These are phyloP conservation scores for Triplophysa yarkandensis DNA, from an alignment of 2,797 vertebrate genomes.

Conservation along the genomic window DNA sequence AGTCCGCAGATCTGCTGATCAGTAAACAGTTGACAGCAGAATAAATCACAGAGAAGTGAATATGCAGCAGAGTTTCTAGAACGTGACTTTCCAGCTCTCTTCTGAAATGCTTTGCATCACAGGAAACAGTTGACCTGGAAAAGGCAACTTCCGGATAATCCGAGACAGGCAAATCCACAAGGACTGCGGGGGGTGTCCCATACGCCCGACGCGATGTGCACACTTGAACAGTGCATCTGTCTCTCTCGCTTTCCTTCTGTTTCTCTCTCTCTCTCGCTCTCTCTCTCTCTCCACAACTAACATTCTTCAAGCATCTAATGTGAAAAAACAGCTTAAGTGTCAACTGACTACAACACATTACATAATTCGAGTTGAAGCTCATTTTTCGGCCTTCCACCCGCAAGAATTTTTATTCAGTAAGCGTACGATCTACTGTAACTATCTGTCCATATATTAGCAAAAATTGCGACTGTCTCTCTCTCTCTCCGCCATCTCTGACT, in stretches of 20 bases:
- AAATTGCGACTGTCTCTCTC: slow-evolving; percentile 13
- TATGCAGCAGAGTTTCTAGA: not conserved
- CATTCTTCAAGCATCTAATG: too few relatives aligned
- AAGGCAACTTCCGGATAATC: not conserved
- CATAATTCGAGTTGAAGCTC: too few relatives aligned
- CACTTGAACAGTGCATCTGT: not conserved
- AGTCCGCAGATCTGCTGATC: not conserved
- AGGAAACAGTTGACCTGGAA: slow-evolving; percentile 1
- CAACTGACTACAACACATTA: too few relatives aligned
- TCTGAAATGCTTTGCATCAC: not conserved
- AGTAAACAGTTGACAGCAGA: not conserved
- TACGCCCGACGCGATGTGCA: not conserved
- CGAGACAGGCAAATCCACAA: slow-evolving; percentile 1
- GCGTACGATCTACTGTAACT: not conserved
- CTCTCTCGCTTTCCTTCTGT: not conserved
- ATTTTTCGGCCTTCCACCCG: not conserved
- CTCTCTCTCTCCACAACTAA: not conserved
- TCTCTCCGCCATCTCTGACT: not conserved
- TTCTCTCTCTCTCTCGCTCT: not conserved
- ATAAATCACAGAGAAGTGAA: not conserved
- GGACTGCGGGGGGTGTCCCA: not conserved
- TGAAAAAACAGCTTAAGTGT: too few relatives aligned
- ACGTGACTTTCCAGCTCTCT: not conserved
- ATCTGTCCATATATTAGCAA: slow-evolving; percentile 14
- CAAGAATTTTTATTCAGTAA: not conserved